Evolutionary conservation across 2,113 vertebrate genomes (phyloP).

Genomic region (Amphilophus citrinellus): DNA sequence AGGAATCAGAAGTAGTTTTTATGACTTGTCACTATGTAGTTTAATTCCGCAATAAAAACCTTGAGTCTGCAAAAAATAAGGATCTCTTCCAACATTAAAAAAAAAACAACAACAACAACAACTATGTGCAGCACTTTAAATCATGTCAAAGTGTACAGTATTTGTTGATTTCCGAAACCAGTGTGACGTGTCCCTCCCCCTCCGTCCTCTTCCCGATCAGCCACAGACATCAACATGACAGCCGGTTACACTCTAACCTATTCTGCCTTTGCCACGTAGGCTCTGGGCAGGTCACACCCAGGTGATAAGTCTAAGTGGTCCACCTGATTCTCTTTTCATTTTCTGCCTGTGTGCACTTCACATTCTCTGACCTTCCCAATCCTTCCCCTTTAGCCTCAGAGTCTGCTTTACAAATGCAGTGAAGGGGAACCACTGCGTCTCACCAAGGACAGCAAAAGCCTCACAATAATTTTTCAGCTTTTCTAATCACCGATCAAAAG

Average conservation of each 20-base stretch:
- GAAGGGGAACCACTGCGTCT: conserved; percentile 11
- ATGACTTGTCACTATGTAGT: neutral
- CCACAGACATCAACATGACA: conserved; percentile 54
- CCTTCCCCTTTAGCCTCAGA: conserved; percentile 39
- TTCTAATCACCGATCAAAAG: conserved; percentile 14
- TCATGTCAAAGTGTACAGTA: neutral
- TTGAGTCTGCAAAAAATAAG: neutral
- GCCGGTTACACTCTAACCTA: conserved; percentile 65
- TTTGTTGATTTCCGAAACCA: conserved; percentile 19
- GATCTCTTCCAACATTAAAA: neutral
- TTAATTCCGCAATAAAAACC: neutral
- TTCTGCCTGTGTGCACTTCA: conserved; percentile 69
- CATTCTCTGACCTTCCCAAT: conserved; percentile 69
- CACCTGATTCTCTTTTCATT: conserved; percentile 63
- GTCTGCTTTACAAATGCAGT: conserved; percentile 41
- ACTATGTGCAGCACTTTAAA: conserved; percentile 17
- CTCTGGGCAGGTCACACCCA: conserved; percentile 55
- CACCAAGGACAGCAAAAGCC: conserved; percentile 35
- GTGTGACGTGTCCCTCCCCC: neutral
- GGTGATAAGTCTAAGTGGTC: conserved; percentile 63
- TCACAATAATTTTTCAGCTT: neutral
- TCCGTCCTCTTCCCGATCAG: neutral
- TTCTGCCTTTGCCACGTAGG: conserved; percentile 38
- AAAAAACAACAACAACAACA: neutral
- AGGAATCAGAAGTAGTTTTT: neutral